Conservation (phyloP, 2,113 vertebrate species). For the Chaetodon trifascialis region DNA sequence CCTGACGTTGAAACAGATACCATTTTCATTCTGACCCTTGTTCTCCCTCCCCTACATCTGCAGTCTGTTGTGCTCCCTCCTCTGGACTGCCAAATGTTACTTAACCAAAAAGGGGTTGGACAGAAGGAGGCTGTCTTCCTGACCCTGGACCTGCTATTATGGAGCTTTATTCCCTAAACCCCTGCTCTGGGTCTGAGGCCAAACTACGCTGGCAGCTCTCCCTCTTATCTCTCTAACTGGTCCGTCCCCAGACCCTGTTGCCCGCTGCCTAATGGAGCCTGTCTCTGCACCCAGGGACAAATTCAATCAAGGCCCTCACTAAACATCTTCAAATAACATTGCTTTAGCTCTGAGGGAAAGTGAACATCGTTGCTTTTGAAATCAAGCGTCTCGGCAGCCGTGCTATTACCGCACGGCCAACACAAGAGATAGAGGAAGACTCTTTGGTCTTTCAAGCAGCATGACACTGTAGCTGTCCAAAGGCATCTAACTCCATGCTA, state of each 20-base stretch:
- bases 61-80: slow-evolving; percentile 7
- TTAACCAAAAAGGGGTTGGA: slow-evolving; percentile 79
- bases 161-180: slow-evolving; percentile 84
- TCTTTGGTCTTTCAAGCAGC: neutral
- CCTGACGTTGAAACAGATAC: slow-evolving; percentile 6
- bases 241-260: slow-evolving; percentile 76
- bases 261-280: slow-evolving; percentile 81
- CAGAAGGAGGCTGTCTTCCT: slow-evolving; percentile 75
- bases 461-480: neutral
- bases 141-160: slow-evolving; percentile 84
- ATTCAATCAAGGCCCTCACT: slow-evolving; percentile 70
- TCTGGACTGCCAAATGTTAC: slow-evolving; percentile 75
- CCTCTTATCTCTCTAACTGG: slow-evolving; percentile 79
- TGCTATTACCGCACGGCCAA: neutral
- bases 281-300: slow-evolving; percentile 71
- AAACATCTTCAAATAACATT: slow-evolving; percentile 75
- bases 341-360: slow-evolving; percentile 43
- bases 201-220: slow-evolving; percentile 60
- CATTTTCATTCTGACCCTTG: neutral
- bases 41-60: slow-evolving; percentile 13
- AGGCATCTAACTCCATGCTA: neutral
- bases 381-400: slow-evolving; percentile 44
- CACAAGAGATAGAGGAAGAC: neutral
- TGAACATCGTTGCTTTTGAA: slow-evolving; percentile 54
- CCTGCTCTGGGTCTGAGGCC: slow-evolving; percentile 76